Evolutionary conservation across 2,888 invertebrate species (phyloP).

Genomic region (Hypercompe scribonia): DNA sequence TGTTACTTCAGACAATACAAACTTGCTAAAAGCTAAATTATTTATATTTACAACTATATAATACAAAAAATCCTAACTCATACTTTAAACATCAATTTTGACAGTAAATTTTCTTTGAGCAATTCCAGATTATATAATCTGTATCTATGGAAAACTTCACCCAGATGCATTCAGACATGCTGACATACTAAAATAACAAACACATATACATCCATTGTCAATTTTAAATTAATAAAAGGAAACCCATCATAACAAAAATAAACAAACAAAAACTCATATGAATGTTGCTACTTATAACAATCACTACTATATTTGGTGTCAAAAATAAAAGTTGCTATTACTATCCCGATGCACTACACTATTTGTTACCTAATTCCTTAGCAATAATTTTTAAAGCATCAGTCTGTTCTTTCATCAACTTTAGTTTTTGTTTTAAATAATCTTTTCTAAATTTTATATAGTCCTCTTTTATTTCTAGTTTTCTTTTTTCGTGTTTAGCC

Average conservation of each 20-base stretch:
- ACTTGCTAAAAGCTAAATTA: neutral
- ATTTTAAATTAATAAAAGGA: neutral
- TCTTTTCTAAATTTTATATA: slow-evolving; percentile 79
- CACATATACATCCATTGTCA: neutral
- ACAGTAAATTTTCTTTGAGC: too few relatives aligned
- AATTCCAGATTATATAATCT: too few relatives aligned
- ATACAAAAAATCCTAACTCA: neutral
- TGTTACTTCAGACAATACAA: neutral
- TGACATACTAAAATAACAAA: too few relatives aligned
- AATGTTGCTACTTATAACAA: neutral
- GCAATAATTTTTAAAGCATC: slow-evolving; percentile 80
- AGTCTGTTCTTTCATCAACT: slow-evolving; percentile 75
- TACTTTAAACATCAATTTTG: too few relatives aligned
- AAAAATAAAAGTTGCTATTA: neutral
- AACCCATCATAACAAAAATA: neutral
- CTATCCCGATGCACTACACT: neutral
- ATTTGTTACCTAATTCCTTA: slow-evolving; percentile 66
- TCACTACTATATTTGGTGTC: neutral
- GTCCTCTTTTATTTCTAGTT: slow-evolving; percentile 76
- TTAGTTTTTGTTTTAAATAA: slow-evolving; percentile 76
- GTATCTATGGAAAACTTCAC: too few relatives aligned
- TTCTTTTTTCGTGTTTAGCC: slow-evolving; percentile 72
- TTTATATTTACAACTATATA: too few relatives aligned
- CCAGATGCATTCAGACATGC: too few relatives aligned
- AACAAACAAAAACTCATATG: neutral